Evolutionary conservation across 92 coral and sea anemone genomes (phyloP).

Genomic region (Zoanthus sociatus): DNA sequence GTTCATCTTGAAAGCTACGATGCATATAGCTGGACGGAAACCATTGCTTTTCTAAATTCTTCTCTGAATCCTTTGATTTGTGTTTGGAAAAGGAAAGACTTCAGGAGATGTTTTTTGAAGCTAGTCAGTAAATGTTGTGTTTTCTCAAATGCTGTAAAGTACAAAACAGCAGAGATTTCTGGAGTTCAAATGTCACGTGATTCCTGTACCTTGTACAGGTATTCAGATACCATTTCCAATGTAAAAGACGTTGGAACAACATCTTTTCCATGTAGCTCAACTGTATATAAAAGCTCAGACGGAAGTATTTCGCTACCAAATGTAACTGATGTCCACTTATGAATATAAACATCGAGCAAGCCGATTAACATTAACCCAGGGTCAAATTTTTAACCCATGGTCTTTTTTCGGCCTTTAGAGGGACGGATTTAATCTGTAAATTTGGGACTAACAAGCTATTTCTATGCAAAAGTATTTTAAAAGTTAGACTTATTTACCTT

Average conservation of each 20-base stretch:
- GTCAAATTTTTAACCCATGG: no score
- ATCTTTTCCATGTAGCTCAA: background rate
- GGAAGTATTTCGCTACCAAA: background rate
- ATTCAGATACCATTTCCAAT: conserved; percentile 36
- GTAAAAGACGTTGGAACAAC: conserved; percentile 28
- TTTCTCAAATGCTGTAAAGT: background rate
- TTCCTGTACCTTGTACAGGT: background rate
- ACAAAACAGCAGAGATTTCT: background rate
- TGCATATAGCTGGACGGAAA: conserved; percentile 81
- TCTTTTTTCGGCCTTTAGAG: no score
- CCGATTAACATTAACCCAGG: no score
- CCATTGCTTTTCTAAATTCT: conserved; percentile 78
- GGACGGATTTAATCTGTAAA: no score
- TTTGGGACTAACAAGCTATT: no score
- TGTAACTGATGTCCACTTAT: conserved; percentile 25
- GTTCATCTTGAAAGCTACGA: conserved; percentile 63
- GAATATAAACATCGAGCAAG: background rate
- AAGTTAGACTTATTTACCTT: no score
- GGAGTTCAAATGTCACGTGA: background rate
- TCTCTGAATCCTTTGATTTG: conserved; percentile 82
- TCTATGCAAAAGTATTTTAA: no score
- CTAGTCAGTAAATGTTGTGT: conserved; percentile 44
- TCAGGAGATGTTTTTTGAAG: conserved; percentile 64
- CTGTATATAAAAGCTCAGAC: background rate
- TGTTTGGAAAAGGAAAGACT: conserved; percentile 71